Percentiles rank a stretch among this genome's conserved stretches.
phyloP scores from a whole-genome alignment of 2,888 invertebrate genomes.

The Clivina fossor region DNA sequence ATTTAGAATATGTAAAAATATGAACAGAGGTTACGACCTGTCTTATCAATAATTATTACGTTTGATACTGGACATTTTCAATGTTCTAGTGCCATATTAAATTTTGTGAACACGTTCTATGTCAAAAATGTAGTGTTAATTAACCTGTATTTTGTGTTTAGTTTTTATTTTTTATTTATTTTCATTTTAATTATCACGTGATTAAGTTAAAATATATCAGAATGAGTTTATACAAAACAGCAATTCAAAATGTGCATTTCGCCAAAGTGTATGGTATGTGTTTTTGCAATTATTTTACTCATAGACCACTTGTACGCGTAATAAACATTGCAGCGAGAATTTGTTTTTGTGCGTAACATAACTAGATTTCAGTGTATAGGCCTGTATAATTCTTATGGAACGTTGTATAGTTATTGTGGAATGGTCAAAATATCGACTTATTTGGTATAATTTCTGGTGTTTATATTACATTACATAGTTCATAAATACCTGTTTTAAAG shows the following conservation, averaged over 20 bases:
- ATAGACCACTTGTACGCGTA: neutral
- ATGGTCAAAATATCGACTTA: no score
- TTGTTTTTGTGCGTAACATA: no score
- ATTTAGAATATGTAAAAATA: slow-evolving; percentile 9
- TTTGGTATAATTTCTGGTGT: no score
- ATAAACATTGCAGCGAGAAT: neutral
- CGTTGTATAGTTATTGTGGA: no score
- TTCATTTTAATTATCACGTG: slow-evolving; percentile 2
- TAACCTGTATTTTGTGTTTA: neutral
- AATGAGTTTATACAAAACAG: slow-evolving; percentile 50
- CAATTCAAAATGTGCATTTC: slow-evolving; percentile 48
- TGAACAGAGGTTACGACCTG: slow-evolving; percentile 20
- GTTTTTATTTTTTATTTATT: neutral
- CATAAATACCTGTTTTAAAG: no score
- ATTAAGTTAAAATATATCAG: slow-evolving; percentile 31
- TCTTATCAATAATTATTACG: slow-evolving; percentile 26
- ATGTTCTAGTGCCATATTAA: slow-evolving; percentile 9
- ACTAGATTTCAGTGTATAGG: no score
- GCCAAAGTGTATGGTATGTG: slow-evolving; percentile 47
- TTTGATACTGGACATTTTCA: slow-evolving; percentile 23
- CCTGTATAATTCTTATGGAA: no score
- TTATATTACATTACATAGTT: no score
- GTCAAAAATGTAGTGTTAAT: neutral
- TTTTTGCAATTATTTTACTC: neutral
- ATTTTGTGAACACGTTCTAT: slow-evolving; percentile 3